Evolutionary conservation across 2,797 vertebrate species (phyloP), one percentile per base, ranked within the genome.

Genomic region (Hippoglossus hippoglossus): DNA sequence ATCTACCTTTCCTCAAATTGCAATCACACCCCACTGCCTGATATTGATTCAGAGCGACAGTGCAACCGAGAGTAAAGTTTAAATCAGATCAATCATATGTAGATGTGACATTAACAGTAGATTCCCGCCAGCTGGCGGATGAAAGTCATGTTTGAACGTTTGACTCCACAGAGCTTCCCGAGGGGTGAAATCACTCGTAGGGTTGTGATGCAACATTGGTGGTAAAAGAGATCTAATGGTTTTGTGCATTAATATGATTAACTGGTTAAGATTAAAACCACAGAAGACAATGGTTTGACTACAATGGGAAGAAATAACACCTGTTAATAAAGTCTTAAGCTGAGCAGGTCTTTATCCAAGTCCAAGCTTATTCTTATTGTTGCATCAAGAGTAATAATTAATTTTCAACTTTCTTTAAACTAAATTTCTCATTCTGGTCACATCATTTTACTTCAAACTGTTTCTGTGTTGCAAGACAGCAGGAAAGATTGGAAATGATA

Each of bases 81-180:
- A 86, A 86, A 91, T 90, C 78, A 76, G 88, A 95, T 94, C 94
- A 94, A 95, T 95, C 87, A 85, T 93, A 95, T 95, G 94, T 79
- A 94, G 93, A 95, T 95, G 93, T 94, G 94, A 94, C 94, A 95
- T 95, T 94, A 92, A 92, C 91, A 86, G 81, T 79, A 71, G 84
- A 92, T 79, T 91, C 92, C 92, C 92, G 82, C 77, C 82, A 87
- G 91, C 87, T 73, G 63, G 57, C 73, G 63, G 88, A 93, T 92
- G 86, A 94, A 94, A 95, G 94, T 93, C 92, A 91, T 93, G 90
- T 94, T 94, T 95, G 90, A 94, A 92, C 83, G 82, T 81, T 88
- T 84, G 86, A 87, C 57, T 86, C 82, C 80, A 71, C 75, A 46
- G 69, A 87, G 70, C 57, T 71, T 82, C 71, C 73, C 55, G 56